These are phyloP conservation scores for Hylia prasina DNA, from an alignment of 2,113 vertebrate species.

Conservation along the genomic window DNA sequence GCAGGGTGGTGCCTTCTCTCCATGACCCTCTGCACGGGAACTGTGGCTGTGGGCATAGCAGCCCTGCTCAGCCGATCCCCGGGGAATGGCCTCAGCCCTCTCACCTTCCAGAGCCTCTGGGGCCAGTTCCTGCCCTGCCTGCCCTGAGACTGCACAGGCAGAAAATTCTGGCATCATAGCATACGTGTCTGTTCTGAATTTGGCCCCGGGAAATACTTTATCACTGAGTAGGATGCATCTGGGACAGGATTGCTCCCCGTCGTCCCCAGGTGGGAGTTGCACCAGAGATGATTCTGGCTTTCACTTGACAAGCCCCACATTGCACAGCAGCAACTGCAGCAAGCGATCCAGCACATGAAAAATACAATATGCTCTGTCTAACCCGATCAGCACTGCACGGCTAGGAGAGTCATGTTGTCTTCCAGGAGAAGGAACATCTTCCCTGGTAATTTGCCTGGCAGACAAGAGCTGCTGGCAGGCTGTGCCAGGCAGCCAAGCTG, in stretches of 20 bases:
- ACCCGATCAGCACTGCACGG: background rate
- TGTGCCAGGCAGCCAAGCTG: background rate
- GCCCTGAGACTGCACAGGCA: background rate
- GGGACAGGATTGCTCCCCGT: background rate
- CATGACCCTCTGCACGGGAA: fast-evolving
- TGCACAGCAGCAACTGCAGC: background rate
- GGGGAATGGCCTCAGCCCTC: background rate
- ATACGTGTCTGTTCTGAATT: background rate
- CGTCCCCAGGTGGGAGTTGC: background rate
- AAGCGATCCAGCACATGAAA: background rate
- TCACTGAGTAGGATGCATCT: background rate
- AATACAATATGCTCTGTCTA: background rate
- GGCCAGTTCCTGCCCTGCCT: background rate
- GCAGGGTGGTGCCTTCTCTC: background rate
- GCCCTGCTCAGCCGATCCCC: background rate
- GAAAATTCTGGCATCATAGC: background rate
- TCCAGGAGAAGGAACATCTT: background rate
- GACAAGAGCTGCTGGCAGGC: background rate
- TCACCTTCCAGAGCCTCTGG: background rate
- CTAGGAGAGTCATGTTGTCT: background rate
- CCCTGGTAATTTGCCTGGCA: background rate
- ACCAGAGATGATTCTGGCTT: background rate
- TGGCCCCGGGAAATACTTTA: background rate
- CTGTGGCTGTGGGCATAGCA: background rate
- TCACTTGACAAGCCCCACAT: background rate